Percentiles rank a stretch among this genome's conserved stretches.
phyloP scores from a whole-genome alignment of 1,140 invertebrate species.

The Polyergus mexicanus region DNA sequence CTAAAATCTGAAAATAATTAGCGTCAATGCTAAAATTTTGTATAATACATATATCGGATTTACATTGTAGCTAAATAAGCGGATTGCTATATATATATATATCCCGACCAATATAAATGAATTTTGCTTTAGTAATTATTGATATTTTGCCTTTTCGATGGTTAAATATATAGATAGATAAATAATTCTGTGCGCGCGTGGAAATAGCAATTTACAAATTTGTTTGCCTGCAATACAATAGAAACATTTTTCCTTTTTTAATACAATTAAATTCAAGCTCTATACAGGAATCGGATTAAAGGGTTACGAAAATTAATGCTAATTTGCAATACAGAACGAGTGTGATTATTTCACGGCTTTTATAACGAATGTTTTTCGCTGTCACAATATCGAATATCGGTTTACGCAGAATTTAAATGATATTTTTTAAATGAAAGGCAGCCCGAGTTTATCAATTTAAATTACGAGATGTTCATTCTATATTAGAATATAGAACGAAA shows the following conservation, averaged over 20 bases:
- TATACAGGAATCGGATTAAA: conserved; percentile 25
- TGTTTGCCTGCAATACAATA: neutral
- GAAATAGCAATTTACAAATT: conserved; percentile 37
- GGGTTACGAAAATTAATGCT: conserved; percentile 1
- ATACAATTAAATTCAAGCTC: neutral
- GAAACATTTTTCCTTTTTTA: neutral
- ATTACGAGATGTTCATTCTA: neutral
- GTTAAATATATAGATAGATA: conserved; percentile 11
- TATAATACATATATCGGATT: neutral
- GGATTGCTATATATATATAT: neutral
- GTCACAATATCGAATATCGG: neutral
- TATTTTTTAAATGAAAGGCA: neutral
- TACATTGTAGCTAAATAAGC: conserved; percentile 2
- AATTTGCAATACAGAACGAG: neutral
- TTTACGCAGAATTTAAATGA: neutral
- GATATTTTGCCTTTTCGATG: conserved; percentile 1
- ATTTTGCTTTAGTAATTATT: conserved; percentile 39
- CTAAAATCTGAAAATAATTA: neutral
- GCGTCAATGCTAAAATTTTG: too few species aligned
- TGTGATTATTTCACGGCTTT: neutral
- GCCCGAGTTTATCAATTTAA: neutral
- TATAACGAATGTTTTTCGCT: neutral
- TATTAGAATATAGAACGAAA: neutral
- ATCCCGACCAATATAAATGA: neutral
- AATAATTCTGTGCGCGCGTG: neutral